phyloP scores from a whole-genome alignment of 2,113 vertebrate genomes.

The Elephantulus edwardii region DNA sequence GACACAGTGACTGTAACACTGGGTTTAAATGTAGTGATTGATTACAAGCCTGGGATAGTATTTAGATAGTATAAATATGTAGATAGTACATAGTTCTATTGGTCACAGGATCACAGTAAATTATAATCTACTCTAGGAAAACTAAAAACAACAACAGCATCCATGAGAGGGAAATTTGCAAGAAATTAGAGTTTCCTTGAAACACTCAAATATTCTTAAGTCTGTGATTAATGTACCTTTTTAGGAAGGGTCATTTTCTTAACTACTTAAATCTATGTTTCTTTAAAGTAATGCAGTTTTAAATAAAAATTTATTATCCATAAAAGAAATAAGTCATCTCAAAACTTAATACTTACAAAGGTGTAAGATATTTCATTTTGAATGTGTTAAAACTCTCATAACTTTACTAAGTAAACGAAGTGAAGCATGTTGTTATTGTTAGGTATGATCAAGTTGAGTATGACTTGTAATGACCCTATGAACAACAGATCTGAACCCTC shows the following conservation, averaged over 20 bases:
- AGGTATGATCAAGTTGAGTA: too few relatives aligned
- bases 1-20: background rate
- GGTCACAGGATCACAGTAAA: background rate
- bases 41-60: too few relatives aligned
- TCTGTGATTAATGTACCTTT: background rate
- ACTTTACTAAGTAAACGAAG: slow-evolving; percentile 44
- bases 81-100: background rate
- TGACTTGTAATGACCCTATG: too few relatives aligned
- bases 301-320: slow-evolving; percentile 52
- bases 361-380: slow-evolving; percentile 17
- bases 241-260: slow-evolving; percentile 40
- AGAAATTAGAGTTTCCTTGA: slow-evolving; percentile 56
- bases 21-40: background rate
- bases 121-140: background rate
- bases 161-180: slow-evolving; percentile 59
- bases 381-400: slow-evolving; percentile 44
- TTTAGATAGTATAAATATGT: too few relatives aligned
- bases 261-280: slow-evolving; percentile 54
- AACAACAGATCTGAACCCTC: too few relatives aligned
- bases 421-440: too few relatives aligned
- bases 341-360: slow-evolving; percentile 45
- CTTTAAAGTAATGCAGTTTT: slow-evolving; percentile 62
- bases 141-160: background rate
- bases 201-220: slow-evolving; percentile 52
- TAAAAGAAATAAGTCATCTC: slow-evolving; percentile 61